Evolutionary conservation across 2,888 invertebrate species (phyloP).

Genomic region (Labia minor): DNA sequence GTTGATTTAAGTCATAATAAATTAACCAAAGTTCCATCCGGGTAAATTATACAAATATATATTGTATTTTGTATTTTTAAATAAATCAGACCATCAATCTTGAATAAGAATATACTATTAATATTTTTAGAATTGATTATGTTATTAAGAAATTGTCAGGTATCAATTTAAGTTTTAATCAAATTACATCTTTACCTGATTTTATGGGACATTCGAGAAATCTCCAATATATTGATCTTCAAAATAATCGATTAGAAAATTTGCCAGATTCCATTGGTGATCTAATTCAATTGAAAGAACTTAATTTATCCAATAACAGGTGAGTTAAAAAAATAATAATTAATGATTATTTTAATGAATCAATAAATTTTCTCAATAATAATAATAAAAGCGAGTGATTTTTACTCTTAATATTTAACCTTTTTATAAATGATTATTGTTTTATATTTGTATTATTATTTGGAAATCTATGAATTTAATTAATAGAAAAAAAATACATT

Average conservation of each 20-base stretch:
- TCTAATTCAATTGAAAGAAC: constrained; percentile 59
- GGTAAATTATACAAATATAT: constrained; percentile 40
- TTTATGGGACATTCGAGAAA: constrained; percentile 41
- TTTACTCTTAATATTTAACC: too few relatives aligned
- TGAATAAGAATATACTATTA: not conserved
- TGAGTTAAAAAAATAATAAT: too few relatives aligned
- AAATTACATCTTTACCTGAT: constrained; percentile 49
- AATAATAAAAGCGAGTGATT: too few relatives aligned
- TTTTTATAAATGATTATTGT: too few relatives aligned
- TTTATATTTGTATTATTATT: too few relatives aligned
- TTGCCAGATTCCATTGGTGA: constrained; percentile 36
- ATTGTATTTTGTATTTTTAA: not conserved
- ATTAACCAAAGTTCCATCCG: constrained; percentile 53
- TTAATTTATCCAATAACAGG: constrained; percentile 74
- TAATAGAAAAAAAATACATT: too few relatives aligned
- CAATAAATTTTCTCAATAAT: too few relatives aligned
- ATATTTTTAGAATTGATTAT: constrained; percentile 24
- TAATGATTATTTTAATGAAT: too few relatives aligned
- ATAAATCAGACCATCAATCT: too few relatives aligned
- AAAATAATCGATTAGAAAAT: constrained; percentile 36
- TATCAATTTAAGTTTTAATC: constrained; percentile 61
- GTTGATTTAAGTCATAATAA: constrained; percentile 76
- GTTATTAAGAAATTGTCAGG: constrained; percentile 46
- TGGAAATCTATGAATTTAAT: too few relatives aligned
- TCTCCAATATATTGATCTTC: constrained; percentile 36